Percentiles rank a stretch among this genome's conserved stretches.
Evolutionary conservation across 2,797 vertebrate species (phyloP).

Genomic region (Chaetodon trifasciatus): DNA sequence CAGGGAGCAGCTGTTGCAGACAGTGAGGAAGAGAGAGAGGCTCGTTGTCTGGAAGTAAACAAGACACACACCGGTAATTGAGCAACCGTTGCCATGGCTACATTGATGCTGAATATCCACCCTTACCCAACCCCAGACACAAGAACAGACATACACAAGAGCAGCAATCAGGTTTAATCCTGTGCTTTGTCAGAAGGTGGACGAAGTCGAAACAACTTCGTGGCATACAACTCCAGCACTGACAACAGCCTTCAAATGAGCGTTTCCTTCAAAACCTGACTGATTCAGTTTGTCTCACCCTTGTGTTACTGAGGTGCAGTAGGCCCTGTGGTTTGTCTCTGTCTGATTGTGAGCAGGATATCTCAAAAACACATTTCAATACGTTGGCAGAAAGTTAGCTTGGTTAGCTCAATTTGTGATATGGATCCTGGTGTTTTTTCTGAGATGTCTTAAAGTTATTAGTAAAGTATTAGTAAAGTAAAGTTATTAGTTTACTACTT

Average conservation of each 20-base stretch:
- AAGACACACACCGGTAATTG: constrained; percentile 63
- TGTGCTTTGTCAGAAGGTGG: neutral
- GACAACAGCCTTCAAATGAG: neutral
- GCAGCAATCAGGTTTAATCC: constrained; percentile 27
- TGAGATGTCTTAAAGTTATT: neutral
- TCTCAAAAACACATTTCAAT: neutral
- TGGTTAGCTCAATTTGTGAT: neutral
- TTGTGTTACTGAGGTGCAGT: neutral
- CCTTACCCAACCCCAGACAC: constrained; percentile 14
- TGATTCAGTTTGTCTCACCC: neutral
- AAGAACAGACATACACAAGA: constrained; percentile 36
- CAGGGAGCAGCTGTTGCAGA: constrained; percentile 62
- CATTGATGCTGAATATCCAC: constrained; percentile 57
- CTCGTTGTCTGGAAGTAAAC: constrained; percentile 55
- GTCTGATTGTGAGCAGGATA: neutral
- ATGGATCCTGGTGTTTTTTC: neutral
- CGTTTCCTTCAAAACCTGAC: neutral
- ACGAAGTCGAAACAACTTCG: neutral
- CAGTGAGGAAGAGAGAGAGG: constrained; percentile 29
- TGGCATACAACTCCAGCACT: neutral
- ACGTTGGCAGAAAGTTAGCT: neutral
- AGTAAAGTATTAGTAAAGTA: no score
- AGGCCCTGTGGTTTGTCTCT: neutral
- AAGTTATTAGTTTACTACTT: no score
- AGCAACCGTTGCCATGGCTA: constrained; percentile 63